phyloP scores from a whole-genome alignment of 2,888 invertebrate genomes.

The Heliconius ethilla region DNA sequence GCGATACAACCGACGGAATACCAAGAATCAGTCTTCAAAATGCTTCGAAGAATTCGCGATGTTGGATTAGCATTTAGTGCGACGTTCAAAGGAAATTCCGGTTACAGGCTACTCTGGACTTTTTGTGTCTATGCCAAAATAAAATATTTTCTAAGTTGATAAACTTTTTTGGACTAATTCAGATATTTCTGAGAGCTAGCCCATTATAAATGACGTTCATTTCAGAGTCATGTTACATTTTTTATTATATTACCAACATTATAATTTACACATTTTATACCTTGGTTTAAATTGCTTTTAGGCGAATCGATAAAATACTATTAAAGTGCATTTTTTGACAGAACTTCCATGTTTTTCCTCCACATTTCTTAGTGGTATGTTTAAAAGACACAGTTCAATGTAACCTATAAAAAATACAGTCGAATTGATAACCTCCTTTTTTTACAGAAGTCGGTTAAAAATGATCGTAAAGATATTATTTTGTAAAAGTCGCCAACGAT shows the following conservation, averaged over 20 bases:
- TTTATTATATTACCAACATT: background rate
- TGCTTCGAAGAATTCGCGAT: slow-evolving; percentile 38
- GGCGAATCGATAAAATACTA: background rate
- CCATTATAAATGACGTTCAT: background rate
- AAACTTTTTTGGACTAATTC: background rate
- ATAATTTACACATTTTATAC: background rate
- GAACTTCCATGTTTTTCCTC: background rate
- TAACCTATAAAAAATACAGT: background rate
- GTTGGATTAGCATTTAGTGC: slow-evolving; percentile 23
- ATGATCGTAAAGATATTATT: slow-evolving; percentile 4
- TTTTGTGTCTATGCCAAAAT: slow-evolving; percentile 6
- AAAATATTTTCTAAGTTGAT: background rate
- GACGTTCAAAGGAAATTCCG: slow-evolving; percentile 18
- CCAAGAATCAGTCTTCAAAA: slow-evolving; percentile 44
- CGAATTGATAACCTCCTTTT: too few relatives aligned
- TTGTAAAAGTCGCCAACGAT: slow-evolving; percentile 1
- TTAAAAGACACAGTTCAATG: slow-evolving; percentile 9
- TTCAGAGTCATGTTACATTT: background rate
- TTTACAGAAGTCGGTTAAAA: background rate
- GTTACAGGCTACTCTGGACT: background rate
- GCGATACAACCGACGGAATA: slow-evolving; percentile 42
- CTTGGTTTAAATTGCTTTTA: background rate
- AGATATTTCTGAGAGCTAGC: background rate
- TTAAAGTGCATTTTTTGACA: background rate
- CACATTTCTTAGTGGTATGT: background rate